phyloP scores from a whole-genome alignment of 2,797 vertebrate species.

The Mormyrops boulengeri region DNA sequence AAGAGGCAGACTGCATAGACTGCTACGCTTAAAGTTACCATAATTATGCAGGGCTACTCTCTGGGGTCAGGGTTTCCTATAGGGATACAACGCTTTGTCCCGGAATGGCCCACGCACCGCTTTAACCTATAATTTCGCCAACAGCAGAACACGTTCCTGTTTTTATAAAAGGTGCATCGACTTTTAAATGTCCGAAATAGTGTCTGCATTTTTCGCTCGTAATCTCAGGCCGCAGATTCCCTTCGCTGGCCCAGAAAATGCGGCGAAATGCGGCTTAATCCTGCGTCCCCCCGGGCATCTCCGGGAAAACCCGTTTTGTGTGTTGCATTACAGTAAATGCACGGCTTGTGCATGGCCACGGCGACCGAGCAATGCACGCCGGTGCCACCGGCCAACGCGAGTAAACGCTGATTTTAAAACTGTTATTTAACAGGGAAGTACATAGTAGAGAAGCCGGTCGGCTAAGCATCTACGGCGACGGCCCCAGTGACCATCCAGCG shows the following conservation, averaged over 20 bases:
- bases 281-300: not conserved
- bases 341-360: not conserved
- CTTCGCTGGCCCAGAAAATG: not conserved
- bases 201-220: not conserved
- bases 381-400: not conserved
- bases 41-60: not conserved
- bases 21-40: not conserved
- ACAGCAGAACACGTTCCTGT: not conserved
- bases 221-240: not conserved
- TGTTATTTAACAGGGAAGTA: not conserved
- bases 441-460: not conserved
- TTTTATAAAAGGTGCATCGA: not conserved
- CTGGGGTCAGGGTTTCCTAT: not conserved
- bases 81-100: not conserved
- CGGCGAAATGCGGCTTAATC: not conserved
- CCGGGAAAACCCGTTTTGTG: not conserved
- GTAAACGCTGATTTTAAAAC: not conserved
- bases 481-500: not conserved
- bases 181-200: not conserved
- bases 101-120: not conserved
- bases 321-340: not conserved
- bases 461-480: not conserved
- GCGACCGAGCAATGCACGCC: not conserved
- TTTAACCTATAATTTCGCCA: not conserved
- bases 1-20: not conserved